Base-by-base conservation (phyloP, 2,888 invertebrate genomes). In the Platycheirus albimanus region DNA sequence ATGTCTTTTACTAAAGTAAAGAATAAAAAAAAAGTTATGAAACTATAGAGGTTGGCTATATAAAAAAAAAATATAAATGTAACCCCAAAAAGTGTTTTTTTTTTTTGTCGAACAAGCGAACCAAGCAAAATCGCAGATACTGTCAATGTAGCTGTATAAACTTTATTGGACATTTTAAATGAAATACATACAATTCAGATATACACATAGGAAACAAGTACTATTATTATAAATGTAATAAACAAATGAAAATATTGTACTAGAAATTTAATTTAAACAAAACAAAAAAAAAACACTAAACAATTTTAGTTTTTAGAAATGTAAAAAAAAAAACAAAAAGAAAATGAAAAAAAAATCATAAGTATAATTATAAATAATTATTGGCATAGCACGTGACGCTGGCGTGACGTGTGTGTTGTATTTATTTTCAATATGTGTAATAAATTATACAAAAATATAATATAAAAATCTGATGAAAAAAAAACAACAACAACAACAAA, bases 1-100 rank as follows among this genome's bases (percentile, higher is more conserved):
- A 63, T 63, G 24, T 75, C 15, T 58, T 85, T n/a, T n/a, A n/a
- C n/a, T n/a, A n/a, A 87, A 85, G 85, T 86, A 86, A 86, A 86
- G 33, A 56, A n/a, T n/a, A n/a, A 36, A 64, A 28, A 41, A 33
- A 13, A 52, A 45, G 38, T 66, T 69, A 75, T 64, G 58, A 71
- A 67, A 81, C 76, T 72, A 72, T 61, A 76, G 72, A 85, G 76
- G 81, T 76, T 76, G 86, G 87, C 86, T 61, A 43, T 61, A 43
- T 43, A 58, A n/a, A n/a, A n/a, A n/a, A n/a, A n/a, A 45, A 61
- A 58, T 41, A 41, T 87, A 86, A 86, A 86, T 75, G 74, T 84
- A 43, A 78, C 38, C 52, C 47, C 45, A n/a, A 64, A 71, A 49
- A 67, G 2, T 56, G 28, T 56, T 15, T 66, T 75, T 58, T 77